These are phyloP conservation scores for Elaeidobius kamerunicus DNA, from an alignment of 2,888 invertebrate genomes.

Conservation along the genomic window DNA sequence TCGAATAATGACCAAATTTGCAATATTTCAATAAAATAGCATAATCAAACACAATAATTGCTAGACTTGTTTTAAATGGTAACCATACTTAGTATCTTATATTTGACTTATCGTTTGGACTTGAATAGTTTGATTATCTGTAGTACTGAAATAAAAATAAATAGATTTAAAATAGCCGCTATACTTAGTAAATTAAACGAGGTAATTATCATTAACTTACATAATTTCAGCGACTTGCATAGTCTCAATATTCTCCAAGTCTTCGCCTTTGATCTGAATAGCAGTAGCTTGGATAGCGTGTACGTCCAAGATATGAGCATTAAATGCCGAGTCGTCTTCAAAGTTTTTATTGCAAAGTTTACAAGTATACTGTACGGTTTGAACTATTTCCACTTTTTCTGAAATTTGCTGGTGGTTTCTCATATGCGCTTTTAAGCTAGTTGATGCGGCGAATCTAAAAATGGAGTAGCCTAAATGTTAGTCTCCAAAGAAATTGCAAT, in stretches of 20 bases:
- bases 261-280: constrained; percentile 36
- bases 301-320: constrained; percentile 34
- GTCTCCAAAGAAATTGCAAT: too few relatives aligned
- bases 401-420: constrained; percentile 40
- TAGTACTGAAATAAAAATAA: constrained; percentile 41
- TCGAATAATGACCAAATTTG: too few relatives aligned
- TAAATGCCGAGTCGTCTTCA: constrained; percentile 40
- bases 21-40: too few relatives aligned
- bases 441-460: constrained; percentile 45
- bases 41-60: too few relatives aligned
- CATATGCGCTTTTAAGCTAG: constrained; percentile 47
- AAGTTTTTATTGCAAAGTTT: constrained; percentile 47
- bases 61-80: too few relatives aligned
- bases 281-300: constrained; percentile 31
- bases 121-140: constrained; percentile 44
- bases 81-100: constrained; percentile 15
- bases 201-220: constrained; percentile 37
- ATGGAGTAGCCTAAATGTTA: too few relatives aligned
- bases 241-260: constrained; percentile 42
- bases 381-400: constrained; percentile 17
- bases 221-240: constrained; percentile 47
- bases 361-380: constrained; percentile 36
- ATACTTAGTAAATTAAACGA: too few relatives aligned
- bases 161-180: too few relatives aligned
- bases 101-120: constrained; percentile 38